Percentiles rank a stretch among this genome's conserved stretches.
Evolutionary conservation across 2,113 vertebrate species (phyloP).

Genomic region (Microtus oregoni): DNA sequence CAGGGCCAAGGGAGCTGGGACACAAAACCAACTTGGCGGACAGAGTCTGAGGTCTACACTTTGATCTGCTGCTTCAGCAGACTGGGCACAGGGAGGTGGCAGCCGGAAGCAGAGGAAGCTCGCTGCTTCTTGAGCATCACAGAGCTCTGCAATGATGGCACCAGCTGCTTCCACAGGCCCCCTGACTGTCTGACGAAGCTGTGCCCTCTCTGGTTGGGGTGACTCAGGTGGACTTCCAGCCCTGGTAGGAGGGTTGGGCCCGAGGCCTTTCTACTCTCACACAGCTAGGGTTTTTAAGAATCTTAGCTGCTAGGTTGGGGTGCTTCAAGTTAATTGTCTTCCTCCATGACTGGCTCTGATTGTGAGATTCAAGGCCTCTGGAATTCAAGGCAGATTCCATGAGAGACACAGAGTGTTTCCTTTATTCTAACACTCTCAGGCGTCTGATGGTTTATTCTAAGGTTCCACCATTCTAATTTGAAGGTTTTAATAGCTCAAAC

Average conservation of each 20-base stretch:
- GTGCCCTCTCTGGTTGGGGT: background rate
- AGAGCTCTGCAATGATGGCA: background rate
- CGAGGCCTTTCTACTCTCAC: background rate
- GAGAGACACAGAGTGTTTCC: constrained; percentile 63
- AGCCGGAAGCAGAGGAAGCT: background rate
- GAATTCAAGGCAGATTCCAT: constrained; percentile 55
- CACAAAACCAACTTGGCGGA: constrained; percentile 27
- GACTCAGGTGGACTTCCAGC: background rate
- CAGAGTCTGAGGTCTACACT: constrained; percentile 2
- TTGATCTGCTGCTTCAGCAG: constrained; percentile 11
- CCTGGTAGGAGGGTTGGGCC: background rate
- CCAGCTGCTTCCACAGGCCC: background rate
- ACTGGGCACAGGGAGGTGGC: constrained; percentile 7
- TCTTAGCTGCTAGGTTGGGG: background rate
- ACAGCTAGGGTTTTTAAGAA: background rate
- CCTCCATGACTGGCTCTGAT: constrained; percentile 34
- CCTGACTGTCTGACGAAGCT: background rate
- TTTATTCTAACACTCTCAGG: constrained; percentile 47
- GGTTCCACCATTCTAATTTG: constrained; percentile 64
- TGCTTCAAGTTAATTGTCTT: background rate
- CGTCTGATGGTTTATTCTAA: constrained; percentile 67
- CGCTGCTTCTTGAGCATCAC: background rate
- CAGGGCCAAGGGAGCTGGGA: constrained; percentile 49
- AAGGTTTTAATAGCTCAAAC: constrained; percentile 53
- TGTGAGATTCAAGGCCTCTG: constrained; percentile 56